Conservation (phyloP, 2,113 vertebrate species). For the Ciconia boyciana region DNA sequence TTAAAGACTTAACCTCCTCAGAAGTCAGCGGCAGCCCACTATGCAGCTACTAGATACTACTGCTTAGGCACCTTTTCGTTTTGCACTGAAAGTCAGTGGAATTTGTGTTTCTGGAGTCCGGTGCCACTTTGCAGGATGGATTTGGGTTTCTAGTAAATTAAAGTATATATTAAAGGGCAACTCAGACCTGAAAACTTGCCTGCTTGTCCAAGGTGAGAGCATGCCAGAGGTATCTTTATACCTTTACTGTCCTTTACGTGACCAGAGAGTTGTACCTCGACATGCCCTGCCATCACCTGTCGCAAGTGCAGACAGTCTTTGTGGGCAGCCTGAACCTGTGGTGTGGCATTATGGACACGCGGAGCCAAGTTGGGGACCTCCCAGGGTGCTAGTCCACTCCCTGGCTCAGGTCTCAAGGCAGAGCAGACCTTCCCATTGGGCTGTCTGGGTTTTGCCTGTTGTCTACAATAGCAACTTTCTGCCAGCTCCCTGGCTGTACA, state of each 20-base stretch:
- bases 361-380: background rate
- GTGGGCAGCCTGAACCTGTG: background rate
- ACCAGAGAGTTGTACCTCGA: background rate
- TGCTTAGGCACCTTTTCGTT: background rate
- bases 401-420: background rate
- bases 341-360: background rate
- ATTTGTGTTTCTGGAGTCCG: background rate
- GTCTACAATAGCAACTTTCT: background rate
- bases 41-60: background rate
- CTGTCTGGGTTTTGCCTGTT: background rate
- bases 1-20: constrained; percentile 39
- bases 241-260: accelerated
- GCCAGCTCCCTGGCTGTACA: background rate
- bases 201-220: background rate
- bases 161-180: background rate
- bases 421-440: background rate
- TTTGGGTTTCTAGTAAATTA: background rate
- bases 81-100: background rate
- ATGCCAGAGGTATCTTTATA: background rate
- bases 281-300: background rate
- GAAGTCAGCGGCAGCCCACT: background rate
- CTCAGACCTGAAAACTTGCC: background rate
- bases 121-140: background rate
- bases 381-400: accelerated
- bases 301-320: background rate